Conservation (phyloP, 2,797 vertebrate species). For the Acomys russatus region DNA sequence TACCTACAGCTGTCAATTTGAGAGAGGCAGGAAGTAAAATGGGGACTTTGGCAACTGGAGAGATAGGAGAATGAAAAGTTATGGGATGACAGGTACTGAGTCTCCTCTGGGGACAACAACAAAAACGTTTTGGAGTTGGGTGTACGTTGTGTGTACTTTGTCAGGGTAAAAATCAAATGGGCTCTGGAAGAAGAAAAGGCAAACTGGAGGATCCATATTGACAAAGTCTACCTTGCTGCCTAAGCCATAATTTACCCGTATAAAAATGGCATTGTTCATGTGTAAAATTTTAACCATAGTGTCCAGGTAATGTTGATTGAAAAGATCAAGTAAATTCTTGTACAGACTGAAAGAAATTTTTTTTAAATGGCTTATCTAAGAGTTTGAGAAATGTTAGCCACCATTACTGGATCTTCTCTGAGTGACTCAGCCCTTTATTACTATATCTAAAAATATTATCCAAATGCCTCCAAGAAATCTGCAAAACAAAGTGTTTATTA, state of each 20-base stretch:
- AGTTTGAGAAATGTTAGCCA: conserved; percentile 12
- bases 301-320: background rate
- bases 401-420: conserved; percentile 10
- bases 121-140: background rate
- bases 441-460: conserved; percentile 48
- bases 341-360: background rate
- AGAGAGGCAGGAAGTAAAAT: background rate
- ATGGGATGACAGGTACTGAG: no score
- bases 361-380: conserved; percentile 8
- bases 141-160: background rate
- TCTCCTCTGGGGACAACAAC: background rate
- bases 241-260: background rate
- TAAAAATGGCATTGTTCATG: background rate
- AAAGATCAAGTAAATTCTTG: background rate
- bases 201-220: background rate
- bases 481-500: conserved; percentile 27
- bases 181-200: background rate
- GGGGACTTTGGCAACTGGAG: background rate
- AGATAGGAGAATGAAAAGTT: background rate
- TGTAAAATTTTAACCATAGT: background rate
- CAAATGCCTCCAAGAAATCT: background rate
- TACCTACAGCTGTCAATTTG: background rate
- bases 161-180: background rate
- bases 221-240: background rate
- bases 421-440: conserved; percentile 50